These are phyloP conservation scores for Cetonia aurata DNA, from an alignment of 2,888 invertebrate genomes.

Conservation along the genomic window DNA sequence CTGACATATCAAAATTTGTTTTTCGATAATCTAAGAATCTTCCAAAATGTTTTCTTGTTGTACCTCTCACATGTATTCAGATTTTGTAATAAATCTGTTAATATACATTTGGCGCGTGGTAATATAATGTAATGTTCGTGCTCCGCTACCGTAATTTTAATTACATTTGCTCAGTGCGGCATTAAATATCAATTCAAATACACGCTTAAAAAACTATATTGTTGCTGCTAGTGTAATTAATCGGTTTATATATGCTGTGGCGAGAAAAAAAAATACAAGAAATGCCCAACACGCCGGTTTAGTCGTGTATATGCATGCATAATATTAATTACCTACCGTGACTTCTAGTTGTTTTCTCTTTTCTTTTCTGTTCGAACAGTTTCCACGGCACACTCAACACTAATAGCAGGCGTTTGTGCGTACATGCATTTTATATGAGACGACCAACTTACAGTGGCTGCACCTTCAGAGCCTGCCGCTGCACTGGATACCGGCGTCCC, in stretches of 20 bases:
- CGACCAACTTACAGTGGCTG: conserved; percentile 47
- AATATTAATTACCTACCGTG: conserved; percentile 48
- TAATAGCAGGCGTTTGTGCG: conserved; percentile 52
- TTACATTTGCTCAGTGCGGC: conserved; percentile 16
- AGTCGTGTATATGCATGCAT: conserved; percentile 18
- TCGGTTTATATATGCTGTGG: background rate
- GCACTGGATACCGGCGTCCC: conserved; percentile 58
- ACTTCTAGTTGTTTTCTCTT: conserved; percentile 44
- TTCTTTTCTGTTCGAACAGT: conserved; percentile 42
- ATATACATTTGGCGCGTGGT: conserved; percentile 13
- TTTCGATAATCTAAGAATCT: too few species aligned
- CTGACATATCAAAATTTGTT: too few species aligned
- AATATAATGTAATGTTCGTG: conserved; percentile 26
- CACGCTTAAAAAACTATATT: background rate
- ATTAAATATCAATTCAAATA: conserved; percentile 22
- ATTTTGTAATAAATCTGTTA: background rate
- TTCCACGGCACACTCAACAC: conserved; percentile 53
- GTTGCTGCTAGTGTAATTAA: conserved; percentile 13
- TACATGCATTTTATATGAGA: conserved; percentile 55
- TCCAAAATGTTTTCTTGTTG: too few species aligned
- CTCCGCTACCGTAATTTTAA: conserved; percentile 22
- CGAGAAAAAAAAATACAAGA: conserved; percentile 16
- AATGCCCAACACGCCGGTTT: conserved; percentile 11
- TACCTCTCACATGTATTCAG: too few species aligned
- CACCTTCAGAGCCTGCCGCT: conserved; percentile 54